Base-by-base conservation (phyloP, 2,113 vertebrate species). In the Salvelinus sp. region DNA sequence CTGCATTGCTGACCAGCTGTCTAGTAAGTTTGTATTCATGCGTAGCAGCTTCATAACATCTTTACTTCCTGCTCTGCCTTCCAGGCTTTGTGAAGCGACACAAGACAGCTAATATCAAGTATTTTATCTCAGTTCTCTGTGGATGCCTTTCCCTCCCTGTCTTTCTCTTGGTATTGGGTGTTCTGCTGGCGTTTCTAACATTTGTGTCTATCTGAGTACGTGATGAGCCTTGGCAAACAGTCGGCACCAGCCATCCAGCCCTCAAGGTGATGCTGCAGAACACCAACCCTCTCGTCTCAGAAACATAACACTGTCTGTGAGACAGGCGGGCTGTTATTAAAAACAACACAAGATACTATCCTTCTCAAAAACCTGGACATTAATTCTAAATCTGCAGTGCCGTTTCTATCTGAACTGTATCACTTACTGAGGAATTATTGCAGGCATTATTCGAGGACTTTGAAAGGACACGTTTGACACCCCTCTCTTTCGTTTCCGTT, bases 201-300 rank as follows among this genome's bases (percentile, higher is more conserved):
- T 82, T 80, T 84, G 80, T 81, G 86, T 81, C 76, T 89, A 75
- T 38, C 14, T 69, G 82, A 82, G 67, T 74, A 88, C 81, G 82
- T 90, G 88, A 86, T 78, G 82, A 76, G 83, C 84, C 76, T 90
- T 44, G 25, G 12, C 25, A 27, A 27, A 14, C 25, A 27, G 63
- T 44, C 9, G 9, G 9, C 38, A 44, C 38, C 38, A 44, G 38
- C 30, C 47, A 64, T 47, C 47, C 66, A 22, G 60, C 79, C 77
- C 85, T 88, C 77, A 74, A 84, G 80, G 75, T 76, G 77, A 82
- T 70, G 76, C 78, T 71, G 69, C 12, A 28, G 67, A 57, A 72
- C 7, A 14, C 62, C 22, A 72, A 57, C 54, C 27, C 62, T 74
- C 12, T 57, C 44, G 47, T 22, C 58, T 62, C n/a, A 22, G 16